Evolutionary conservation across 2,113 vertebrate species (phyloP).

Genomic region (Thalassoma bifasciatum): DNA sequence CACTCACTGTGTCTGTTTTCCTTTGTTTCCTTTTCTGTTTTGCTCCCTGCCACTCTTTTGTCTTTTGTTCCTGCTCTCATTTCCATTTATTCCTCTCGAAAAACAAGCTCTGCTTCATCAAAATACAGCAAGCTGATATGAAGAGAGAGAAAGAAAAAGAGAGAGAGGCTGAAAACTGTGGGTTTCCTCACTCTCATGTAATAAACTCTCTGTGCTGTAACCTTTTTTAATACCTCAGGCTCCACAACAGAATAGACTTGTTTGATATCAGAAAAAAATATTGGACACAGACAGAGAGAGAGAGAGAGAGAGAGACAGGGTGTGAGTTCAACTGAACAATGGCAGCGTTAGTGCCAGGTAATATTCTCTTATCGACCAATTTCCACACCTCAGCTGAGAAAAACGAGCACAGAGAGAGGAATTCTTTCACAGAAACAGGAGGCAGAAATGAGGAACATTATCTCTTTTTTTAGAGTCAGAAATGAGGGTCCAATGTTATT

Average conservation of each 20-base stretch:
- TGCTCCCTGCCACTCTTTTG: not conserved
- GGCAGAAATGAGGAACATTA: slow-evolving; percentile 11
- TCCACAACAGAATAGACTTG: slow-evolving; percentile 48
- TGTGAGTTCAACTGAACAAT: slow-evolving; percentile 62
- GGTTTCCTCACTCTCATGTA: slow-evolving; percentile 1
- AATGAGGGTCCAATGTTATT: slow-evolving; percentile 18
- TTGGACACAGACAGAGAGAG: too few relatives aligned
- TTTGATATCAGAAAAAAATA: slow-evolving; percentile 46
- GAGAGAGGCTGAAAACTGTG: slow-evolving; percentile 30
- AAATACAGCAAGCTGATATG: slow-evolving; percentile 46
- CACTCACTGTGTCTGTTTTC: too few relatives aligned
- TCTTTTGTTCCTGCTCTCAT: not conserved
- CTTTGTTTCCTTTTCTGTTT: too few relatives aligned
- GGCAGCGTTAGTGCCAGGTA: slow-evolving; percentile 56
- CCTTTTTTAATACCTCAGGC: slow-evolving; percentile 59
- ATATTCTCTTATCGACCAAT: slow-evolving; percentile 62
- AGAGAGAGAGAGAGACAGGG: slow-evolving; percentile 42
- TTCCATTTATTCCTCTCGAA: not conserved
- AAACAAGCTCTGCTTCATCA: slow-evolving; percentile 41
- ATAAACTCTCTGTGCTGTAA: slow-evolving; percentile 41
- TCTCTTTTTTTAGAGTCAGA: slow-evolving; percentile 33
- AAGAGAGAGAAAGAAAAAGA: slow-evolving; percentile 16
- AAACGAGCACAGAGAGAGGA: not conserved
- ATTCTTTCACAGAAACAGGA: slow-evolving; percentile 30
- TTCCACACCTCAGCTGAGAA: slow-evolving; percentile 25